Conservation (phyloP, 2,797 vertebrate genomes). For the Alcedo atthis region DNA sequence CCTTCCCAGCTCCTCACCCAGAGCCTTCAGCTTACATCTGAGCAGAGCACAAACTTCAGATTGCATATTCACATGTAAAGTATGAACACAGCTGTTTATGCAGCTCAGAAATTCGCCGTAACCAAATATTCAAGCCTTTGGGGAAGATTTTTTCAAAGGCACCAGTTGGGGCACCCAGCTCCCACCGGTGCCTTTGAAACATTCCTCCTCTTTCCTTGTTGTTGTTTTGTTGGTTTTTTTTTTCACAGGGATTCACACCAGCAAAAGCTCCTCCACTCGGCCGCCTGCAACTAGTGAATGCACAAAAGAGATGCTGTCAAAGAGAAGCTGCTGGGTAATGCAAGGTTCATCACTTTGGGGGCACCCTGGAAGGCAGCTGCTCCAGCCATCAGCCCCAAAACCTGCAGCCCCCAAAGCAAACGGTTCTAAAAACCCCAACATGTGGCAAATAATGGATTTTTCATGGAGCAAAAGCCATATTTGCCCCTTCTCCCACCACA, state of each 20-base stretch:
- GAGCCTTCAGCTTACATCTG: background rate
- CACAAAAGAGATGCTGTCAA: conserved; percentile 7
- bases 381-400: rapidly evolving
- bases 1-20: background rate
- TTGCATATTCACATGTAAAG: background rate
- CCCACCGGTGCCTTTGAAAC: conserved; percentile 29
- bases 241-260: conserved; percentile 7
- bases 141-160: conserved; percentile 46
- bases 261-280: conserved; percentile 35
- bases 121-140: conserved; percentile 43
- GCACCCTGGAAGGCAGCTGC: background rate
- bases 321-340: conserved; percentile 30
- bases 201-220: background rate
- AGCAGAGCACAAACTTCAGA: background rate
- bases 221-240: background rate
- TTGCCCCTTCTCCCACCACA: rapidly evolving
- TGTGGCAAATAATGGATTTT: background rate
- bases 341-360: background rate
- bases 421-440: background rate
- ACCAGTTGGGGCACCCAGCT: background rate
- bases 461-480: rapidly evolving
- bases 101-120: conserved; percentile 11
- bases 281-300: background rate
- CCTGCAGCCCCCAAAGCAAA: background rate
- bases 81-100: background rate